Base-by-base conservation (phyloP, 2,113 vertebrate species). In the Otis tarda region DNA sequence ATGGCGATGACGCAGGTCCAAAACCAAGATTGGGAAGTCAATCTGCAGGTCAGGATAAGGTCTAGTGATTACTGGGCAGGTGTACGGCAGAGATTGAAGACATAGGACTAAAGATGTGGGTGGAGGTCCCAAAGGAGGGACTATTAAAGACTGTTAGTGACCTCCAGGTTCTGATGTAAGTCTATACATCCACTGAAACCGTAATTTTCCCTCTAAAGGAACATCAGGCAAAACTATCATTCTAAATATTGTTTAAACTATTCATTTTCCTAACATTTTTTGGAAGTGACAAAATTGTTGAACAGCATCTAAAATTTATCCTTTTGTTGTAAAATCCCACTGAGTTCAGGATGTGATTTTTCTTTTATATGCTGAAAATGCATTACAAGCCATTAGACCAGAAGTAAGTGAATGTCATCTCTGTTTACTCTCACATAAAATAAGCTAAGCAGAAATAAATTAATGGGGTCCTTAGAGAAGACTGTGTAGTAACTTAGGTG, bases 361-460 rank as follows among this genome's bases (percentile, higher is more conserved):
- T 70, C 16, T 49, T 63, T 50, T 55, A 43, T 59, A 5, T 71
- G 50, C 31, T 20, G 25, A 78, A 84, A 82, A 75, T 47, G 18
- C 25, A 41, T 68, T 81, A 59, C 13, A 68, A 60, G 12, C 11
- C 43, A 55, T 55, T 63, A 75, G 43, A 59, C 39, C 30, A 52
- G 49, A 94, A 77, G n/a, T 73, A 88, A 61, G 45, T 52, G n/a
- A 63, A 64, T 73, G 23, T 33, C 10, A 35, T 83, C 10, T 94
- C 31, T 78, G 17, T 63, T 81, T 90, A 74, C 16, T 81, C 23
- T 56, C 14, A 12, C 70, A 31, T 37, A 69, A 87, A 91, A 83
- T 65, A 60, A 94, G 82, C 77, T 60, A 77, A 65, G 13, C 7
- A 20, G 49, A 83, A 93, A 64, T 27, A 80, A 94, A 83, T 87